Conservation (phyloP, 2,797 vertebrate species). For the Sparus aurata region DNA sequence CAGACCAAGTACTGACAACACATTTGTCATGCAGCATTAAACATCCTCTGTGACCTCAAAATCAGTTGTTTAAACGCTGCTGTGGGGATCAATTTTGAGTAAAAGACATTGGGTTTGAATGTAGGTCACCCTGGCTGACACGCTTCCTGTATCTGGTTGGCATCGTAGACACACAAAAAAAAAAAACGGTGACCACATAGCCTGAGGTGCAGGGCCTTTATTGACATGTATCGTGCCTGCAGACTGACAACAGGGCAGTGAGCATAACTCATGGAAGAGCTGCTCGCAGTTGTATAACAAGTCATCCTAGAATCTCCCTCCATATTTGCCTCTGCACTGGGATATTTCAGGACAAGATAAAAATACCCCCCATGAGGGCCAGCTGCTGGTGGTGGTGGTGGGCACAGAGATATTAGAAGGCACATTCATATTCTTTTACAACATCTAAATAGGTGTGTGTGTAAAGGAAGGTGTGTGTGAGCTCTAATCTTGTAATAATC, state of each 20-base stretch:
- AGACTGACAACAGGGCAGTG: constrained; percentile 29
- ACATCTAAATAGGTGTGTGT: constrained; percentile 12
- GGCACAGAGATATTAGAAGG: constrained; percentile 24
- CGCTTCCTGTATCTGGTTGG: constrained; percentile 36
- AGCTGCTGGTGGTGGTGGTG: constrained; percentile 61
- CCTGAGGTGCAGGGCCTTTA: constrained; percentile 23
- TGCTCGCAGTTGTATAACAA: constrained; percentile 41
- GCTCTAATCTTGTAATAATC: constrained; percentile 3
- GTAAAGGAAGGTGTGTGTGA: neutral
- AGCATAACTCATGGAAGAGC: constrained; percentile 37
- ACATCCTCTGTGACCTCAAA: neutral
- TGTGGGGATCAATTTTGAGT: constrained; percentile 16
- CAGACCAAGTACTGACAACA: neutral
- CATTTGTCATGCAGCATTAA: neutral
- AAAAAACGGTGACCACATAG: neutral
- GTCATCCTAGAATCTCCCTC: constrained; percentile 38
- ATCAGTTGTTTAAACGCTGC: neutral
- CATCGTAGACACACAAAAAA: neutral
- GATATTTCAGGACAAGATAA: constrained; percentile 80
- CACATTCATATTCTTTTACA: constrained; percentile 25
- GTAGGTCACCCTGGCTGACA: constrained; percentile 52
- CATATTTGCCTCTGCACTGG: constrained; percentile 34
- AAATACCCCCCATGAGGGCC: constrained; percentile 76
- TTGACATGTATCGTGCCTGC: constrained; percentile 27
- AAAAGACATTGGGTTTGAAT: constrained; percentile 33